These are phyloP conservation scores for Ormyrus labotus DNA, from an alignment of 2,888 invertebrate genomes.

Conservation along the genomic window DNA sequence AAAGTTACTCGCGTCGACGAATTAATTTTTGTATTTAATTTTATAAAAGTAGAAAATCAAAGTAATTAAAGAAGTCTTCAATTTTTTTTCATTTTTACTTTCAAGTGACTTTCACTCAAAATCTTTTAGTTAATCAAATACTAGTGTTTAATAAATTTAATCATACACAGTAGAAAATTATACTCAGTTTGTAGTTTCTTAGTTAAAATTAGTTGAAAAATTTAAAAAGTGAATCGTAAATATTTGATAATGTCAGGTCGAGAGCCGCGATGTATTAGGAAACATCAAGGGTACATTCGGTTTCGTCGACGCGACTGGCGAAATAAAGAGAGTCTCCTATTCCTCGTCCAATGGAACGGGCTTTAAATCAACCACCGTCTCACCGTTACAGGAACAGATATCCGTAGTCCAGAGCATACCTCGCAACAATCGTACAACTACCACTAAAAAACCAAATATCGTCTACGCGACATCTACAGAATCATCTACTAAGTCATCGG, in stretches of 20 bases:
- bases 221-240: constrained; percentile 44
- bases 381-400: constrained; percentile 75
- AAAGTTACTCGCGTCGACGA: constrained; percentile 3
- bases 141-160: too few relatives aligned
- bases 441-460: constrained; percentile 76
- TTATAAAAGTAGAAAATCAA: too few relatives aligned
- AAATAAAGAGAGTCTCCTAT: constrained; percentile 88
- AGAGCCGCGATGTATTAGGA: constrained; percentile 86
- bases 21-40: neutral
- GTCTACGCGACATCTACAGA: constrained; percentile 76
- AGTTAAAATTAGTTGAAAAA: constrained; percentile 23
- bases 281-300: constrained; percentile 91
- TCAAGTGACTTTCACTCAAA: neutral
- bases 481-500: constrained; percentile 79
- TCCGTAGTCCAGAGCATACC: constrained; percentile 73
- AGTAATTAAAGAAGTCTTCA: too few relatives aligned
- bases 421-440: constrained; percentile 75
- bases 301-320: constrained; percentile 86
- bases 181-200: too few relatives aligned
- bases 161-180: too few relatives aligned
- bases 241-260: constrained; percentile 77
- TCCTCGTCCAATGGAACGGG: constrained; percentile 79
- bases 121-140: neutral
- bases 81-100: too few relatives aligned
- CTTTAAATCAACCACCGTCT: constrained; percentile 75